Evolutionary conservation across 2,113 vertebrate species (phyloP).

Genomic region (Rhabdomys dilectus): DNA sequence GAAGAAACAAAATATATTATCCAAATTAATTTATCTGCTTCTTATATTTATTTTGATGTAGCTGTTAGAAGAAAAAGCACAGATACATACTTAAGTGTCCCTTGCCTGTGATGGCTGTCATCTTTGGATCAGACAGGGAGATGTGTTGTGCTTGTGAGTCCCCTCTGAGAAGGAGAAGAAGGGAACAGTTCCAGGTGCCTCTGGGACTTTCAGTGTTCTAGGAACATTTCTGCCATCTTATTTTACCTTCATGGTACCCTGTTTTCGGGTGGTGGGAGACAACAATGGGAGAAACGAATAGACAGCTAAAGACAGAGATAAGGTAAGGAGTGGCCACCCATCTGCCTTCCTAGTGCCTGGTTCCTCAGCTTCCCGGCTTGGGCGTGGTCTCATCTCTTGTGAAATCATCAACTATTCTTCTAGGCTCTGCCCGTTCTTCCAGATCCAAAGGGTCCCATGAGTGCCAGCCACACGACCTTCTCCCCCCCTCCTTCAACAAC

Average conservation of each 20-base stretch:
- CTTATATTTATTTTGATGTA: not conserved
- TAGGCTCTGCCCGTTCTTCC: not conserved
- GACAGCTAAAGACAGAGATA: not conserved
- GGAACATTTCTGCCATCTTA: not conserved
- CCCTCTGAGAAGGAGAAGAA: not conserved
- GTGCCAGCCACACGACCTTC: not conserved
- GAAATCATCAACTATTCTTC: not conserved
- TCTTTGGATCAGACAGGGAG: accelerated
- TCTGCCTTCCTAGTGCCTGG: not conserved
- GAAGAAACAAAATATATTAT: not conserved
- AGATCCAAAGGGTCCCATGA: not conserved
- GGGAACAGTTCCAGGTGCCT: accelerated
- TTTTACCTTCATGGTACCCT: not conserved
- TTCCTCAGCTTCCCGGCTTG: not conserved
- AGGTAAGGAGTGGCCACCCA: not conserved
- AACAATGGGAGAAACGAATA: too few relatives aligned
- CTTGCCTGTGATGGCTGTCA: not conserved
- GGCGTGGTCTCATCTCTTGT: not conserved
- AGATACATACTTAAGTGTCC: not conserved
- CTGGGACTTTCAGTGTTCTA: not conserved
- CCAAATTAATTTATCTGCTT: not conserved
- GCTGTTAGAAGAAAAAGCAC: not conserved
- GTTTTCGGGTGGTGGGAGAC: too few relatives aligned
- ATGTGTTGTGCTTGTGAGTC: not conserved
- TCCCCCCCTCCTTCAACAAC: not conserved